Evolutionary conservation across 2,113 vertebrate species (phyloP), one percentile per base, ranked within the genome.

Genomic region (Chaetorhynchus papuensis): DNA sequence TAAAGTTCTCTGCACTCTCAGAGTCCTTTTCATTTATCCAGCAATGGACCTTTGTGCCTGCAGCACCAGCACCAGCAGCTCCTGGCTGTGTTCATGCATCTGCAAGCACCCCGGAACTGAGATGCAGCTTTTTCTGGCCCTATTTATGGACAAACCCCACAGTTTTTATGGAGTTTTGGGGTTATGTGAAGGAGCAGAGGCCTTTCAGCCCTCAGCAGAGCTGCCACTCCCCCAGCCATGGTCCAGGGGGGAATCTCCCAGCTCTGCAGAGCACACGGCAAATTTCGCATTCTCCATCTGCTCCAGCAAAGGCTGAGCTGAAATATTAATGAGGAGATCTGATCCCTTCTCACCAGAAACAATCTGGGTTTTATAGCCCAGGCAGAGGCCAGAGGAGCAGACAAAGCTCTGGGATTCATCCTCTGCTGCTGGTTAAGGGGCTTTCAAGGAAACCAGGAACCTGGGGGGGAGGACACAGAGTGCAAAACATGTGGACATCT

Each of bases 291-390:
- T 69, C 79, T 47, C 92, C 94, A 94, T 90, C 91, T 96, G 92
- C 92, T 95, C 93, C 91, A 87, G 85, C 31, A 39, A 71, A 89
- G 72, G 85, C 93, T 56, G 92, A 90, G 89, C 93, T 94, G 95
- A 94, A 95, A 94, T 76, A 91, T 95, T 92, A 95, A 96, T 85
- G 93, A 95, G 95, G 96, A 95, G 81, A 94, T 56, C 45, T 45
- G 88, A 94, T 97, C 84, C 92, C 82, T 82, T 87, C 93, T 89
- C 87, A 96, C 70, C 87, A 94, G 91, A 33, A 96, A 92, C 94
- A 84, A 94, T 81, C 89, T 97, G 96, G 87, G 76, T 82, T 97
- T 97, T 87, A 96, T 24, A 93, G 92, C 63, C 71, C 75, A 75
- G 88, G 41, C 70, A 90, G 94, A 94, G 94, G 93, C 83, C 84